Evolutionary conservation across 2,888 invertebrate genomes (phyloP), one percentile per base, ranked within the genome.

Genomic region (Xestia ashworthii): DNA sequence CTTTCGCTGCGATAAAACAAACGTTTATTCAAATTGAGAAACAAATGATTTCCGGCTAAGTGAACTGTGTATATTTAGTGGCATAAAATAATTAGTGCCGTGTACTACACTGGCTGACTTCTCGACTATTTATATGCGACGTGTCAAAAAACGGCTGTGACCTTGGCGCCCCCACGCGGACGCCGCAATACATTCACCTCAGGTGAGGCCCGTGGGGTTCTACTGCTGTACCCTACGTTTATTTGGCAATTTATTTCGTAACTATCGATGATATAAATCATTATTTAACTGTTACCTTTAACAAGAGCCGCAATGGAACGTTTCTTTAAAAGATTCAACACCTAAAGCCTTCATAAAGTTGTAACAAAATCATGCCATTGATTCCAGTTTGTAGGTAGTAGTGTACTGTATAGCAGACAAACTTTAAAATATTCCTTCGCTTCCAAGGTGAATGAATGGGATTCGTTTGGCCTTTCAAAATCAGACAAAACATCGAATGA

Each of bases 111-210:
- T 92, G 91, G 92, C 92, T 93, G 92, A 91, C 91, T 92, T 91
- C 89, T 92, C 92, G 90, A 93, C 94, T 95, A 95, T 95, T 95
- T 95, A 94, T 94, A 93, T 92, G 90, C 92, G 94, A 93, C 93
- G 96, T 96, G 96, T 96, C 96, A 96, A 96, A 96, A 96, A 96
- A 95, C 96, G 93, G 92, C 92, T 88, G 91, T 93, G 96, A 96
- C 96, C 96, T 96, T 96, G 96, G 90, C 94, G 95, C 96, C 96
- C 95, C 95, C 96, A 93, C 96, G 93, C 95, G 95, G 95, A 91
- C 95, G 93, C 90, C 84, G 81, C 86, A 89, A 94, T 95, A 94
- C 96, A 91, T 96, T 96, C 96, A 96, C 96, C 96, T 96, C 95
- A 94, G 95, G 94, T 94, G 95, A 93, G 96, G 95, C 95, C 95